phyloP scores from a whole-genome alignment of 2,113 vertebrate genomes.

The Gulo gulo region DNA sequence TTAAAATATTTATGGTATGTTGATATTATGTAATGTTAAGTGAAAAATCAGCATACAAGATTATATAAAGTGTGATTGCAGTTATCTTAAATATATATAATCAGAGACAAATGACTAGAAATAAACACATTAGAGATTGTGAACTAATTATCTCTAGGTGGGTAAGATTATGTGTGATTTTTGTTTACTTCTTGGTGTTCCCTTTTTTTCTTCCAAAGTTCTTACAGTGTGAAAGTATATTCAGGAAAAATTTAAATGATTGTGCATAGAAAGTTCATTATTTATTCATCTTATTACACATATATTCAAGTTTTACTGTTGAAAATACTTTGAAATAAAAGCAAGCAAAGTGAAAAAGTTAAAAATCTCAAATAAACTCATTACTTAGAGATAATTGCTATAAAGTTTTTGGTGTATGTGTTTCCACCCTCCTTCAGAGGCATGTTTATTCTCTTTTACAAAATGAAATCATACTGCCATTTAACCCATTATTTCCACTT shows the following conservation, averaged over 20 bases:
- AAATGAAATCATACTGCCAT: background rate
- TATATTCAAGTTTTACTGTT: constrained; percentile 32
- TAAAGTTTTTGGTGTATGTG: background rate
- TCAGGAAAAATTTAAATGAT: constrained; percentile 24
- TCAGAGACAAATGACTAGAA: constrained; percentile 6
- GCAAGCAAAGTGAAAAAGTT: constrained; percentile 6
- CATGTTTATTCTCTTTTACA: constrained; percentile 28
- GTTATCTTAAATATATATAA: constrained; percentile 38
- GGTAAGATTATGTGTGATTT: background rate
- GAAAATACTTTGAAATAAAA: constrained; percentile 28
- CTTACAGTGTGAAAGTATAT: background rate
- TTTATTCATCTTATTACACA: constrained; percentile 13
- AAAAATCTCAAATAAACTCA: constrained; percentile 14
- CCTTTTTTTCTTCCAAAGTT: background rate
- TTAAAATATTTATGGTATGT: constrained; percentile 24
- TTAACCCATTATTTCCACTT: background rate
- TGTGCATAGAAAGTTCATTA: background rate
- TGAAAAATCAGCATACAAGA: background rate
- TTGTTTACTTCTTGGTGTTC: background rate
- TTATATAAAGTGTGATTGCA: background rate
- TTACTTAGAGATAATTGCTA: background rate
- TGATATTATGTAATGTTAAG: constrained; percentile 8
- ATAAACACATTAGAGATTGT: background rate
- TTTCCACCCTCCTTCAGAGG: background rate
- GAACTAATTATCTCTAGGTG: background rate